phyloP scores from a whole-genome alignment of 1,140 invertebrate genomes.

The Cylas formicarius region DNA sequence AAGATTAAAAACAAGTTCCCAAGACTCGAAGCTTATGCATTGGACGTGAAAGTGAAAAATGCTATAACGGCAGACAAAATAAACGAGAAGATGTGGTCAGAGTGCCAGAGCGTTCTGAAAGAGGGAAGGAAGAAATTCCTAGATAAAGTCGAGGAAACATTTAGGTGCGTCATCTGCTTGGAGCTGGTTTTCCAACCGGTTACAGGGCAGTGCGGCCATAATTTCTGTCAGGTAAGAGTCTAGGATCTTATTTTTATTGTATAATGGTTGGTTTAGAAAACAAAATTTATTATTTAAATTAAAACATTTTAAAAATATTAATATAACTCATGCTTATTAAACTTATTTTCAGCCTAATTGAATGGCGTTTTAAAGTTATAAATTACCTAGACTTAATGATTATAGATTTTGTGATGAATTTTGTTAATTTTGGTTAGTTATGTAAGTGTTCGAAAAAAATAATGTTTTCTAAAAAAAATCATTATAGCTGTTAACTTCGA shows the following conservation, averaged over 20 bases:
- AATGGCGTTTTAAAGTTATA: not conserved
- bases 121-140: conserved; percentile 55
- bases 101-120: conserved; percentile 44
- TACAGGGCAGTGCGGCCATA: conserved; percentile 69
- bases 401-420: not conserved
- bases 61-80: conserved; percentile 52
- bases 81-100: conserved; percentile 59
- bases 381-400: not conserved
- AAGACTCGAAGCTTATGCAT: conserved; percentile 44
- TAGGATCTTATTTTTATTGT: conserved; percentile 1
- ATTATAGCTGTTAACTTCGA: not conserved
- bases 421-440: not conserved
- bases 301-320: not conserved
- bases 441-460: too few relatives aligned
- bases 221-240: conserved; percentile 61
- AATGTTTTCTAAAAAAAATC: not conserved
- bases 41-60: conserved; percentile 46
- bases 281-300: not conserved
- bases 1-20: conserved; percentile 36
- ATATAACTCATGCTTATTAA: not conserved
- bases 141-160: conserved; percentile 57
- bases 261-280: not conserved
- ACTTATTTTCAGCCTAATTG: not conserved
- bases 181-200: conserved; percentile 66
- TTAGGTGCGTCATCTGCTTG: conserved; percentile 76